Conservation (phyloP, 2,113 vertebrate species). For the Sitta europaea region DNA sequence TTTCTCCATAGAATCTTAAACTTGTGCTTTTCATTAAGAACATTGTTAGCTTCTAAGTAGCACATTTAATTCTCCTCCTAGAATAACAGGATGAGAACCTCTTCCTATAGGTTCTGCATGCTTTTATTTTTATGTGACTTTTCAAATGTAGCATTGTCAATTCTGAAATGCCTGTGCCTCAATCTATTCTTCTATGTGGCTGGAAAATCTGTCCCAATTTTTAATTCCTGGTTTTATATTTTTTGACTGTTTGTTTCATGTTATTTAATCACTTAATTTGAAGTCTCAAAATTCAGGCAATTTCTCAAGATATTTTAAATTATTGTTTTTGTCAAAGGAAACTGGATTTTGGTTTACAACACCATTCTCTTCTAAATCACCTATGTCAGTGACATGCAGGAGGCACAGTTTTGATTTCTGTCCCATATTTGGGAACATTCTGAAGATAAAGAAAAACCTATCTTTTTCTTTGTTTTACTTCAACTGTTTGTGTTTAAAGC, state of each 20-base stretch:
- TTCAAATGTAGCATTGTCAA: background rate
- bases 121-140: background rate
- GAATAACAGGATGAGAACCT: background rate
- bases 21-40: slow-evolving; percentile 38
- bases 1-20: background rate
- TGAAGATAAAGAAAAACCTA: background rate
- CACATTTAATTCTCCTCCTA: background rate
- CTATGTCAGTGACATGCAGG: background rate
- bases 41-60: background rate
- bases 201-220: background rate
- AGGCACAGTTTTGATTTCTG: background rate
- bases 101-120: background rate
- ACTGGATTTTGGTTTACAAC: background rate
- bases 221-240: background rate
- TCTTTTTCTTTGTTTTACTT: background rate
- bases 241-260: background rate
- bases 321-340: background rate
- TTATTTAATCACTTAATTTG: background rate
- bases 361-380: background rate
- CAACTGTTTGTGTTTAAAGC: background rate
- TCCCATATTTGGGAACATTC: background rate
- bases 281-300: background rate
- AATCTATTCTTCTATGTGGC: background rate
- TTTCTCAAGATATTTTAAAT: background rate
- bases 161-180: background rate